phyloP scores from a whole-genome alignment of 2,113 vertebrate species.

The Chlamydotis undulata region DNA sequence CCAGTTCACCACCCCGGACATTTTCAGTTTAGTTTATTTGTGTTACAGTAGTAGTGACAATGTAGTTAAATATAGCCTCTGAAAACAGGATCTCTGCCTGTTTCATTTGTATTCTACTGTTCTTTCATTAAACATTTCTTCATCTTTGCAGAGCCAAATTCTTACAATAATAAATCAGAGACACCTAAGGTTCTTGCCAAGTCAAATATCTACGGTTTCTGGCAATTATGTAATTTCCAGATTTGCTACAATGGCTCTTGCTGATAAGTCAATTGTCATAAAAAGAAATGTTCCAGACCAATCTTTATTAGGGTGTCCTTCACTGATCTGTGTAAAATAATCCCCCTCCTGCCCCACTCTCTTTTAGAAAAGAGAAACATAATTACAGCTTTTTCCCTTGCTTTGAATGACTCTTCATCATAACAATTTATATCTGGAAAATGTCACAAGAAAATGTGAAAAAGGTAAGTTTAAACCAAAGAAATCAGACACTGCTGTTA shows the following conservation, averaged over 20 bases:
- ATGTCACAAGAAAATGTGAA: constrained; percentile 81
- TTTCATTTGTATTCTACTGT: constrained; percentile 79
- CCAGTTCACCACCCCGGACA: constrained; percentile 20
- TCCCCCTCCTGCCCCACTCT: constrained; percentile 46
- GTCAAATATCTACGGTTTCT: constrained; percentile 86
- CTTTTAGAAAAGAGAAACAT: constrained; percentile 54
- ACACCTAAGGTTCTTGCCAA: constrained; percentile 79
- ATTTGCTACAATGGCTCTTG: constrained; percentile 78
- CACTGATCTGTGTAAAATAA: constrained; percentile 80
- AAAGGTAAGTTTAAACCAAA: constrained; percentile 78
- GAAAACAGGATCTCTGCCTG: constrained; percentile 72
- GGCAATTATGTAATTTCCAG: constrained; percentile 88
- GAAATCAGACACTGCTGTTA: constrained; percentile 76
- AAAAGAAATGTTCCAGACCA: constrained; percentile 84
- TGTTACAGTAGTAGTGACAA: constrained; percentile 75
- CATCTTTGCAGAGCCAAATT: constrained; percentile 79
- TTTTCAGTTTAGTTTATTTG: constrained; percentile 79
- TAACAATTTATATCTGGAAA: constrained; percentile 86
- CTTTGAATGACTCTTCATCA: constrained; percentile 80
- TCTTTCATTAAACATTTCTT: constrained; percentile 85
- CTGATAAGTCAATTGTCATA: constrained; percentile 84
- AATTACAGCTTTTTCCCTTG: constrained; percentile 70
- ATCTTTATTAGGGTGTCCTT: constrained; percentile 82
- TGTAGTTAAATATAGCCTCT: constrained; percentile 75
- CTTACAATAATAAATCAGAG: constrained; percentile 87